Percentiles rank a stretch among this genome's conserved stretches.
These are phyloP conservation scores for Takifugu rubripes DNA, from an alignment of 2,797 vertebrate species.

Conservation along the genomic window DNA sequence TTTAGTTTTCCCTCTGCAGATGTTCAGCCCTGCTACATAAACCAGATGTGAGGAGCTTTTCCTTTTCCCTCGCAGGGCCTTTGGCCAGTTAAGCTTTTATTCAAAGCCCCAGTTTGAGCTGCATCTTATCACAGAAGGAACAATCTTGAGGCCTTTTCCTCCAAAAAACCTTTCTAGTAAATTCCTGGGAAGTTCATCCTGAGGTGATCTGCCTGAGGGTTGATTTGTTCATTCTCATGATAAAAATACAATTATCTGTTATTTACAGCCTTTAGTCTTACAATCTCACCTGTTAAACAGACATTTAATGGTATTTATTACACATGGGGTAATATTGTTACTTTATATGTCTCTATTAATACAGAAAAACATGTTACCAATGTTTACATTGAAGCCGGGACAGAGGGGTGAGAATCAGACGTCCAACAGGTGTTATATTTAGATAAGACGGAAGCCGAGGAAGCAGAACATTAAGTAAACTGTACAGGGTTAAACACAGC, in stretches of 20 bases:
- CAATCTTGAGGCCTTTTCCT: constrained; percentile 8
- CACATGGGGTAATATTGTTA: too few species aligned
- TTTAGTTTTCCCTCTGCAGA: constrained; percentile 9
- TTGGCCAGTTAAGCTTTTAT: constrained; percentile 7
- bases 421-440: background rate
- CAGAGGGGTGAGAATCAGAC: background rate
- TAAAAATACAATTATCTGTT: constrained; percentile 14
- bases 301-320: too few species aligned
- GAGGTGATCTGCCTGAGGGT: background rate
- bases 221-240: constrained; percentile 20
- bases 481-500: background rate
- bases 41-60: background rate
- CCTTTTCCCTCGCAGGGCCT: constrained; percentile 12
- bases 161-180: constrained; percentile 18
- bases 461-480: background rate
- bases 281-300: too few species aligned
- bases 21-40: constrained; percentile 4
- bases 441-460: background rate
- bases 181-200: constrained; percentile 19
- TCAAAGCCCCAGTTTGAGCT: background rate
- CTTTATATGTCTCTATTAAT: background rate
- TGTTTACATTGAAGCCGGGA: too few species aligned
- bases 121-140: constrained; percentile 18
- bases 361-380: constrained; percentile 17
- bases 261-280: background rate